Conservation (phyloP, 2,797 vertebrate genomes). For the Rousettus madagascariensis region DNA sequence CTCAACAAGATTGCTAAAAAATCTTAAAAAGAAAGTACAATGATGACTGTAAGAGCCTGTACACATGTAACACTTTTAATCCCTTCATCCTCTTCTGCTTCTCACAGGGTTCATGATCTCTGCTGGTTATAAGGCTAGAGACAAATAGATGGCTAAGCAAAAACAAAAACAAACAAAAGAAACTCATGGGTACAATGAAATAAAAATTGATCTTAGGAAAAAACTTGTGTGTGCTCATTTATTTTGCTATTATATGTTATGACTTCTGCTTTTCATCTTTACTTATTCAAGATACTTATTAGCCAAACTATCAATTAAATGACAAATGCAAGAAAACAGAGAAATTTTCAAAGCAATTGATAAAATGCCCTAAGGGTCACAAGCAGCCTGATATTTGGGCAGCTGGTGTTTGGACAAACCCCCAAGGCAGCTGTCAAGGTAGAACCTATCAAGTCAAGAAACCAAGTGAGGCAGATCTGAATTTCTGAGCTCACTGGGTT, state of each 20-base stretch:
- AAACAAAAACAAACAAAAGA: neutral
- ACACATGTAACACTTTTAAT: neutral
- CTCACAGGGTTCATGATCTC: neutral
- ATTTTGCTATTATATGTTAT: neutral
- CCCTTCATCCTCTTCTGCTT: neutral
- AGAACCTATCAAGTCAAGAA: neutral
- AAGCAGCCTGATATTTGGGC: neutral
- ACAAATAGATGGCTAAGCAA: neutral
- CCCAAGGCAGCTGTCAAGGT: neutral
- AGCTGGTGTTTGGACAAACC: too few relatives aligned
- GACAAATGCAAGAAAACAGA: neutral
- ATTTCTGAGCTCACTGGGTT: neutral
- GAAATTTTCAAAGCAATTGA: neutral
- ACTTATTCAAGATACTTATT: neutral
- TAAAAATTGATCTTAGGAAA: conserved; percentile 33
- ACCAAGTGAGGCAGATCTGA: neutral
- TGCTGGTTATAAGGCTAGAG: neutral
- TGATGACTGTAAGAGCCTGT: neutral
- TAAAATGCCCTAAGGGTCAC: neutral
- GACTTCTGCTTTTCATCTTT: neutral
- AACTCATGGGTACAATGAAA: neutral
- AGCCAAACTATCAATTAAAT: neutral
- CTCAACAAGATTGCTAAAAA: neutral
- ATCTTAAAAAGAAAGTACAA: neutral
- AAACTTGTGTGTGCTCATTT: neutral